These are phyloP conservation scores for Drosophila kanapiae DNA, from an alignment of 1,140 invertebrate genomes.

Conservation along the genomic window DNA sequence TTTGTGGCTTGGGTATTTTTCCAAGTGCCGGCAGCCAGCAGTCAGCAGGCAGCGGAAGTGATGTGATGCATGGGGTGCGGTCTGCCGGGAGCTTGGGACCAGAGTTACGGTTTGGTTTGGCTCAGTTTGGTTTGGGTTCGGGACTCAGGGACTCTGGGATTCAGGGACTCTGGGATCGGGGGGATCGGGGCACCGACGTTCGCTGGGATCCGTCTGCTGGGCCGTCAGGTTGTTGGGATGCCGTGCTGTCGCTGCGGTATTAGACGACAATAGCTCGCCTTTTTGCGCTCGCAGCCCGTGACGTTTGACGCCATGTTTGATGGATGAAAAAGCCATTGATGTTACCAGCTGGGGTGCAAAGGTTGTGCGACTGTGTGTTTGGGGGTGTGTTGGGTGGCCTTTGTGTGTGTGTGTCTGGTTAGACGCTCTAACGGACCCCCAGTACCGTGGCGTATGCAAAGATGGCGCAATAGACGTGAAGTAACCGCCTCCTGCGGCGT, in stretches of 20 bases:
- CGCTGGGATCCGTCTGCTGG: constrained; percentile 17
- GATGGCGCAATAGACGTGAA: constrained; percentile 81
- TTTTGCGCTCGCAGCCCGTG: constrained; percentile 80
- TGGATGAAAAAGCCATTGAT: constrained; percentile 84
- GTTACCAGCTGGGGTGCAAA: constrained; percentile 82
- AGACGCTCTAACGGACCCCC: constrained; percentile 23
- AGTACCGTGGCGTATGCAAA: constrained; percentile 60
- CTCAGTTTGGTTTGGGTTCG: constrained; percentile 23
- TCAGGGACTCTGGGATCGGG: constrained; percentile 8
- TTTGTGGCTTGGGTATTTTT: neutral
- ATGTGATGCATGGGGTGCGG: constrained; percentile 80
- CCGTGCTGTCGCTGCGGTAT: constrained; percentile 70
- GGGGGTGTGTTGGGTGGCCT: constrained; percentile 10
- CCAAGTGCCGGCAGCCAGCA: constrained; percentile 41
- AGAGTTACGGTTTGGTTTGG: constrained; percentile 37
- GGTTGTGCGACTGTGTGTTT: constrained; percentile 48
- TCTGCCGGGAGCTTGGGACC: constrained; percentile 36
- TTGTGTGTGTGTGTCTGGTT: constrained; percentile 36
- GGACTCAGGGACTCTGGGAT: constrained; percentile 2
- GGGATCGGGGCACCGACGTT: neutral
- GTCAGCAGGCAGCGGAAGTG: constrained; percentile 74
- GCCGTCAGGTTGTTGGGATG: constrained; percentile 40
- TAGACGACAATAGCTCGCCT: constrained; percentile 81
- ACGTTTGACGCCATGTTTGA: constrained; percentile 84
- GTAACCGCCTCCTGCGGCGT: constrained; percentile 79